Evolutionary conservation across 2,888 invertebrate genomes (phyloP), one percentile per base, ranked within the genome.

Genomic region (Cylindroiulus punctatus): DNA sequence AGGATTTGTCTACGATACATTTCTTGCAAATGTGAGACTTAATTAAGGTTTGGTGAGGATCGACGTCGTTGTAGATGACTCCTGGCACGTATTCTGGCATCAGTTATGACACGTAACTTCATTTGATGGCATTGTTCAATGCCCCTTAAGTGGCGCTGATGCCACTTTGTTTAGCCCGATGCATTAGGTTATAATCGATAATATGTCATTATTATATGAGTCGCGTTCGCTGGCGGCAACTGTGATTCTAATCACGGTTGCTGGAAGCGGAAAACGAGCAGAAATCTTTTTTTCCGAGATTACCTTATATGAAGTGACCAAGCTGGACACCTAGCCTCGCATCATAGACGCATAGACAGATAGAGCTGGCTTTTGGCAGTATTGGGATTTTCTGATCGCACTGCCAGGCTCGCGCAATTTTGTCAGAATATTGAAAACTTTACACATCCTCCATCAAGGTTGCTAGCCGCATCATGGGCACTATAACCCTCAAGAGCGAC

Each of bases 101-200:
- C 36, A 82, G 26, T 81, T 44, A 81, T 12, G 4, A 82, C 22
- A 22, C 82, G 12, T 36, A 19, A 26, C 32, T 17, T 36, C 26
- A 14, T 36, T 36, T 5, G 22, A 82, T n/a, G 17, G 5, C 36
- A 36, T 82, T 76, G 76, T 76, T 44, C 44, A 14, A 10, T 44
- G 44, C 44, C 44, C 44, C 44, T 44, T 14, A n/a, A 65, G 65
- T 65, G 26, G 65, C 65, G 65, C 65, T 65, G 12, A 10, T 8
- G 12, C 26, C 65, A 8, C 65, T 82, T 82, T 82, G 82, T 82
- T 82, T 82, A 82, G 32, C 82, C 22, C 36, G 36, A 42, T 82
- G 82, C 82, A 82, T 82, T 82, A 82, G 82, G 36, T 7, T 42
- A 30, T 82, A 82, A 82, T 82, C 82, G 82, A 82, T 82, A 82